Conservation (phyloP, 2,113 vertebrate species). For the Ariopsis seemanni region DNA sequence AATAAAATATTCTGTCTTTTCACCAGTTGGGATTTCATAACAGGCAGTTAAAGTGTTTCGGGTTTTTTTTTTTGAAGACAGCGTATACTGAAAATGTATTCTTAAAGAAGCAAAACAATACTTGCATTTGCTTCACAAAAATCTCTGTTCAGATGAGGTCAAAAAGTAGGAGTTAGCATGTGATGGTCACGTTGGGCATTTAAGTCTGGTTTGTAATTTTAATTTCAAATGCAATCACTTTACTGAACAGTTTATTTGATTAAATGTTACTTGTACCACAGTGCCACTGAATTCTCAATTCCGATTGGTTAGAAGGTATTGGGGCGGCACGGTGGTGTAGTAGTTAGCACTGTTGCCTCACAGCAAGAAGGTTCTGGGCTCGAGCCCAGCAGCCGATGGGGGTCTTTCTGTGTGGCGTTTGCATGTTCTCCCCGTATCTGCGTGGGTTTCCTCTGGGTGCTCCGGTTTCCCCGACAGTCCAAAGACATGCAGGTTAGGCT, state of each 20-base stretch:
- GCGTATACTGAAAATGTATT: background rate
- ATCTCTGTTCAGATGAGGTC: background rate
- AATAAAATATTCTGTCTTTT: background rate
- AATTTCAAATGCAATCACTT: no score
- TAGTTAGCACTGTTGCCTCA: no score
- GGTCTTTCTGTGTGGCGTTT: no score
- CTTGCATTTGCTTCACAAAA: background rate
- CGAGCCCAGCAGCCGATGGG: no score
- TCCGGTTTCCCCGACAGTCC: no score
- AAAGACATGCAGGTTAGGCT: no score
- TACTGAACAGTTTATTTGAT: no score
- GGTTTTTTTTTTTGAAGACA: background rate
- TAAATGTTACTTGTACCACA: background rate
- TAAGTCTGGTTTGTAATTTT: background rate
- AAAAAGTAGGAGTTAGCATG: background rate
- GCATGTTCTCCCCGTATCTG: no score
- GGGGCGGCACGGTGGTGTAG: no score
- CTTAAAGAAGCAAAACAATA: background rate
- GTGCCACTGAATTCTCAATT: background rate
- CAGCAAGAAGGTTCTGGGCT: no score
- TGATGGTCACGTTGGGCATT: background rate
- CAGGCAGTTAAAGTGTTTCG: background rate
- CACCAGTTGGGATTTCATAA: conserved; percentile 6
- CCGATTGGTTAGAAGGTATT: no score
- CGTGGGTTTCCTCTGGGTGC: no score